These are phyloP conservation scores for Drosophila crucigera DNA, from an alignment of 2,888 invertebrate species.

Conservation along the genomic window DNA sequence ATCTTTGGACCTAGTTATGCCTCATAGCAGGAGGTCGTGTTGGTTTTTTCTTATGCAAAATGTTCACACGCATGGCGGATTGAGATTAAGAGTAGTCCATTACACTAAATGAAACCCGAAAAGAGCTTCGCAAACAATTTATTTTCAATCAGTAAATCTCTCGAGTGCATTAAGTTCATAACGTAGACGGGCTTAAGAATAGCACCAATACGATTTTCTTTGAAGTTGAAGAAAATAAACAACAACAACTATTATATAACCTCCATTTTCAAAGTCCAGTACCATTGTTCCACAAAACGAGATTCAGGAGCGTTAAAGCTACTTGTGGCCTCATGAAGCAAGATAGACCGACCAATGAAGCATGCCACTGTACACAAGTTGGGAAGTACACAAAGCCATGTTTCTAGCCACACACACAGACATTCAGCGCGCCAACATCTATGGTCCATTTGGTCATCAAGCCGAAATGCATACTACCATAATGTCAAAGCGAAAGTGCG, in stretches of 20 bases:
- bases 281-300: not conserved
- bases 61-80: slow-evolving; percentile 44
- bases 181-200: not conserved
- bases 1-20: slow-evolving; percentile 17
- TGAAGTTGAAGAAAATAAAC: not conserved
- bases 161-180: not conserved
- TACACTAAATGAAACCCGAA: slow-evolving; percentile 18
- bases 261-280: not conserved
- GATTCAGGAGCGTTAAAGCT: slow-evolving; percentile 7
- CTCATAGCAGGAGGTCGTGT: slow-evolving; percentile 12
- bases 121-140: slow-evolving; percentile 17
- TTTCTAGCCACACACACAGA: not conserved
- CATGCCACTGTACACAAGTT: slow-evolving; percentile 22
- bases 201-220: not conserved
- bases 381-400: slow-evolving; percentile 9
- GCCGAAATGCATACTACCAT: slow-evolving; percentile 68
- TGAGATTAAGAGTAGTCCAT: slow-evolving; percentile 46
- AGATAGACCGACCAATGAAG: slow-evolving; percentile 7
- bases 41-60: slow-evolving; percentile 57
- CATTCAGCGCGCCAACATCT: not conserved
- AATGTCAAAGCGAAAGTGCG: slow-evolving; percentile 84
- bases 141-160: slow-evolving; percentile 40
- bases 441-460: slow-evolving; percentile 44
- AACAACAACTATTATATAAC: not conserved
- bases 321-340: not conserved